Base-by-base conservation (phyloP, 2,888 invertebrate species). In the Coelinius sp. region DNA sequence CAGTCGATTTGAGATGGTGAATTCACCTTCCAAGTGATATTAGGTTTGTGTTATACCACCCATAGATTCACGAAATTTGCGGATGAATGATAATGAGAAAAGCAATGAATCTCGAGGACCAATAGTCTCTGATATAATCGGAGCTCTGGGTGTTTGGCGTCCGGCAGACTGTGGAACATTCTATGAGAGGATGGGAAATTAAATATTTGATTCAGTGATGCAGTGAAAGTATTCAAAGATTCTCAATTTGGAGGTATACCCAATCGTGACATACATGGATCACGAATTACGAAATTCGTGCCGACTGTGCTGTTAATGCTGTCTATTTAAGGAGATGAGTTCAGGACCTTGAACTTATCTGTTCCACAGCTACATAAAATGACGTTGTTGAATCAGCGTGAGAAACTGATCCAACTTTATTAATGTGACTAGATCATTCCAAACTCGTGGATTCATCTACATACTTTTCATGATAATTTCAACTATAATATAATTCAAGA, bases 1-100 rank as follows among this genome's bases (percentile, higher is more conserved):
- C 62, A 62, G 52, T 63, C 71, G 62, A 71, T 71, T 68, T 63
- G 38, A 59, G 35, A 14, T 41, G 41, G 41, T 41, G 63, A 38
- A 63, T 63, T 63, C 24, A 63, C 59, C 35, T 31, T 12, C 10
- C 35, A 35, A 59, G 17, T 59, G 35, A 17, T 59, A 59, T 59
- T 59, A 17, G 31, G 59, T 31, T 25, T 14, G 59, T 31, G 31
- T 25, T 59, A 35, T 14, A 59, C 35, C 22, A 10, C 12, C 27
- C 31, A 25, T 20, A 31, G 17, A 59, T 35, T 20, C 17, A 7
- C 20, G 25, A 59, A 59, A 59, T 59, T 35, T 14, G 17, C 27
- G 35, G 35, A 8, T 59, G 59, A 59, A 35, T 8, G 59, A 35
- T 59, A 35, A 59, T 59, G 59, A 59, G 59, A 59, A 35, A 27